phyloP scores from a whole-genome alignment of 30 jellyfish, hydroid and myxozoan species.

The Sanderia malayensis region DNA sequence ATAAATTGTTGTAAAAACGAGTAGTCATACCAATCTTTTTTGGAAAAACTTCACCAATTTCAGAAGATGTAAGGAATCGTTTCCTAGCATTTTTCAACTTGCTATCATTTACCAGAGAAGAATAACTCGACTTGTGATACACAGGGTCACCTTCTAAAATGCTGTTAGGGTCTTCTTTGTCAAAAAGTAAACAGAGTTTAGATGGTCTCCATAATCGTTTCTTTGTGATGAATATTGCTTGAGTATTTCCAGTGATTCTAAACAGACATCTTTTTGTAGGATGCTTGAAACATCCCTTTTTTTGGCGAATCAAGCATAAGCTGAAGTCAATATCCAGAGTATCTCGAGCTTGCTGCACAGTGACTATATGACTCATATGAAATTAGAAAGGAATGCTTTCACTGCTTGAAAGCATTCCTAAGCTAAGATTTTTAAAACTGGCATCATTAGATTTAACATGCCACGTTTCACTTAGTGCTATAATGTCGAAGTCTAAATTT shows the following conservation, averaged over 20 bases:
- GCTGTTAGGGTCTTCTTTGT: background rate
- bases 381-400: background rate
- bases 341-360: conserved; percentile 1
- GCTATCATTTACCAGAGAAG: conserved; percentile 3
- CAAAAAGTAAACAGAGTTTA: background rate
- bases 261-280: background rate
- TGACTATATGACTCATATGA: background rate
- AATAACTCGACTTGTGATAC: background rate
- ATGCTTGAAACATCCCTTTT: background rate
- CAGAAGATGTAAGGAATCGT: background rate
- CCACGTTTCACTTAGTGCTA: no score
- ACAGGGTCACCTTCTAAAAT: background rate
- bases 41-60: background rate
- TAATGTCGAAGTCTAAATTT: no score
- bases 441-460: no score
- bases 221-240: conserved; percentile 1
- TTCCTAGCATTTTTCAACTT: background rate
- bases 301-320: background rate
- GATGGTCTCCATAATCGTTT: conserved; percentile 2
- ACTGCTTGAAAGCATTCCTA: background rate
- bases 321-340: background rate
- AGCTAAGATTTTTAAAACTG: no score
- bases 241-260: conserved; percentile 1
- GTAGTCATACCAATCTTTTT: background rate
- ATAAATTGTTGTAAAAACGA: background rate